These are phyloP conservation scores for Hyles euphorbiae DNA, from an alignment of 1,140 invertebrate genomes.

Conservation along the genomic window DNA sequence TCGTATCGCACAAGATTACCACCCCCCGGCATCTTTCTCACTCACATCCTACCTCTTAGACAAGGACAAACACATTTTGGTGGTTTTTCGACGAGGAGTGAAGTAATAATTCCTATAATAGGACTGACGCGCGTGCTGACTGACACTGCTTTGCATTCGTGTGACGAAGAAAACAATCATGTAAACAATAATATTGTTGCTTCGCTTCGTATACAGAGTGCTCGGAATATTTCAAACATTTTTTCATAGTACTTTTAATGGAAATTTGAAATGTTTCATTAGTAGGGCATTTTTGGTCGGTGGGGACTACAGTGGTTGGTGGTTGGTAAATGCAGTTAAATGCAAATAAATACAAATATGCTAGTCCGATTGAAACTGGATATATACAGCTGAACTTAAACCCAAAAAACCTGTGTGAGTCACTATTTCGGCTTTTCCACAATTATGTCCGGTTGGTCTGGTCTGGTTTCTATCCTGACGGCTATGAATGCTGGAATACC, in stretches of 20 bases:
- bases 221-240: conserved; percentile 7
- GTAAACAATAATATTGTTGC: conserved; percentile 66
- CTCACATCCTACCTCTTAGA: conserved; percentile 39
- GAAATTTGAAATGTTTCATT: too few species aligned
- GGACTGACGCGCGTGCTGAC: conserved; percentile 36
- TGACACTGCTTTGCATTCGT: conserved; percentile 32
- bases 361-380: too few species aligned
- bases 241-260: too few species aligned
- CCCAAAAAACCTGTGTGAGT: background rate
- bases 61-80: conserved; percentile 23
- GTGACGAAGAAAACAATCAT: conserved; percentile 56
- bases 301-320: too few species aligned
- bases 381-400: background rate
- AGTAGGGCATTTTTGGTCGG: too few species aligned
- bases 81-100: conserved; percentile 16
- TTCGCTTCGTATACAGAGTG: conserved; percentile 22
- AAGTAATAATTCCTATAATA: conserved; percentile 14
- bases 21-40: conserved; percentile 44
- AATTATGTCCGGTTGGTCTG: too few species aligned
- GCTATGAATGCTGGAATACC: too few species aligned
- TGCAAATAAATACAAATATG: too few species aligned
- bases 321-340: too few species aligned
- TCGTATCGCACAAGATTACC: conserved; percentile 44
- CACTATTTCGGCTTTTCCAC: too few species aligned
- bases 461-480: too few species aligned